phyloP scores from a whole-genome alignment of 2,797 vertebrate species.

The Huso huso region DNA sequence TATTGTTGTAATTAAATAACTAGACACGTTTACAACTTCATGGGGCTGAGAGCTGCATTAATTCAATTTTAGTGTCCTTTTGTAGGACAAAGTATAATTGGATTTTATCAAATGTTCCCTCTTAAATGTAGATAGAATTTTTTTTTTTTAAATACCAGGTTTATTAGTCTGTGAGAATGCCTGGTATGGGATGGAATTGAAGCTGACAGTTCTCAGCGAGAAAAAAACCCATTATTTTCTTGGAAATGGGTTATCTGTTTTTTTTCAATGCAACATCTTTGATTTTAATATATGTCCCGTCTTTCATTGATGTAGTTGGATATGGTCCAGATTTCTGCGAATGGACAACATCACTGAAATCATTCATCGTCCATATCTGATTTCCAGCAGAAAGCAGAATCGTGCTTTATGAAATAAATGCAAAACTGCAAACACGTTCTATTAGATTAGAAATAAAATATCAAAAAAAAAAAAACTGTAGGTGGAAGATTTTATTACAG shows the following conservation, averaged over 20 bases:
- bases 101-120: neutral
- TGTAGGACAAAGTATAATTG: neutral
- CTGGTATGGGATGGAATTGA: neutral
- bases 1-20: too few species aligned
- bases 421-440: constrained; percentile 38
- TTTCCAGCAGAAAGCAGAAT: constrained; percentile 8
- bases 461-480: constrained; percentile 1
- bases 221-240: neutral
- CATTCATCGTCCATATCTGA: constrained; percentile 5
- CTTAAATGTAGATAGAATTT: neutral
- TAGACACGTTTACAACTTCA: too few species aligned
- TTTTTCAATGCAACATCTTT: neutral
- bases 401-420: constrained; percentile 41
- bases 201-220: neutral
- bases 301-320: constrained; percentile 8
- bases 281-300: neutral
- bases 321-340: neutral
- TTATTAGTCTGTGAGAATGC: neutral
- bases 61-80: too few species aligned
- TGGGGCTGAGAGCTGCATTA: too few species aligned
- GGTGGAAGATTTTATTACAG: constrained; percentile 5
- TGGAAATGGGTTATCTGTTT: constrained; percentile 5
- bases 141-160: neutral
- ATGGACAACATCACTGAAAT: constrained; percentile 11
- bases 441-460: neutral